Percentiles rank a stretch among this genome's conserved stretches.
phyloP scores from a whole-genome alignment of 2,113 vertebrate species.

The Machaerirhynchus nigripectus region DNA sequence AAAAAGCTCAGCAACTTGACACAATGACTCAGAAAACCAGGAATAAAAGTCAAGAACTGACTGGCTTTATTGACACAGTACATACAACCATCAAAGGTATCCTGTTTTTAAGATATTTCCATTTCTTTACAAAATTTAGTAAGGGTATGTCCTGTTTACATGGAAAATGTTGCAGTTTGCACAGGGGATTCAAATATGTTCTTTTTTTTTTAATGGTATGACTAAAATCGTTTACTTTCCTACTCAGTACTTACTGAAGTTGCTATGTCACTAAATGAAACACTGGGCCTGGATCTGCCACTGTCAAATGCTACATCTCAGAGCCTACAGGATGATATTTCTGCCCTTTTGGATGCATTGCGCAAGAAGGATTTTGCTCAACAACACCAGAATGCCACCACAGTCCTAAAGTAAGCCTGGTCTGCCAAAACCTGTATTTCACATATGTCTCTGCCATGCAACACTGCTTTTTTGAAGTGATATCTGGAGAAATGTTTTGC shows the following conservation, averaged over 20 bases:
- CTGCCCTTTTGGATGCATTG: slow-evolving; percentile 68
- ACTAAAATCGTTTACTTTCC: background rate
- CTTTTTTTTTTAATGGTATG: background rate
- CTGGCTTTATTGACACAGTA: slow-evolving; percentile 68
- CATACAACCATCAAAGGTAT: slow-evolving; percentile 79
- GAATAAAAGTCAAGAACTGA: slow-evolving; percentile 68
- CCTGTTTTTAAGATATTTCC: background rate
- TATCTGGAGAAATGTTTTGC: background rate
- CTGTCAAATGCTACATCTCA: slow-evolving; percentile 65
- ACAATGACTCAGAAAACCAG: slow-evolving; percentile 62
- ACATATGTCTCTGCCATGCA: rapidly evolving
- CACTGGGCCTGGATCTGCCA: slow-evolving; percentile 52
- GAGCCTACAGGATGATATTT: slow-evolving; percentile 71
- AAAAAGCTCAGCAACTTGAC: slow-evolving; percentile 50
- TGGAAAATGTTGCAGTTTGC: background rate
- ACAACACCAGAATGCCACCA: slow-evolving; percentile 16
- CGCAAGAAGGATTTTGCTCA: slow-evolving; percentile 58
- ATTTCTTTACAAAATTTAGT: background rate
- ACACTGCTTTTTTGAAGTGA: background rate
- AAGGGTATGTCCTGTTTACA: background rate
- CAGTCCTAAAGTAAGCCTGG: slow-evolving; percentile 74
- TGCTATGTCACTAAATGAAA: slow-evolving; percentile 75
- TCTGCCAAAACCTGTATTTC: background rate
- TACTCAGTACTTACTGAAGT: slow-evolving; percentile 72
- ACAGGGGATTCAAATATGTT: background rate